Base-by-base conservation (phyloP, 2,888 invertebrate species). In the Sipha maydis region DNA sequence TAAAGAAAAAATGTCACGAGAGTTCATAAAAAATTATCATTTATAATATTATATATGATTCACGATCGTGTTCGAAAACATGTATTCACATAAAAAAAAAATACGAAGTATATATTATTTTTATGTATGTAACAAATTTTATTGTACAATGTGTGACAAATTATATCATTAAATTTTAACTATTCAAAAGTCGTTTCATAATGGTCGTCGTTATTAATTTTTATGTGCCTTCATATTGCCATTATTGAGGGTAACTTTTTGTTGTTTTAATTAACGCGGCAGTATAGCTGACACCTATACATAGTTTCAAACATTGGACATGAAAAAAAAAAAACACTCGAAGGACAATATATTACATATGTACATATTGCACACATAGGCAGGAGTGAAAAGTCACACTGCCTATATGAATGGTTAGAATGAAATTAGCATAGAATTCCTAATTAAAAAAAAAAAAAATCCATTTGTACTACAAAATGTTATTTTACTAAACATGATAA, bases 401-500 rank as follows among this genome's bases (percentile, higher is more conserved):
- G 34, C 11, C 28, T 56, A 28, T 28, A n/a, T 69, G 28, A 28
- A 56, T 19, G 31, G 17, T 61, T 75, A 83, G 56, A 38, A 83
- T 14, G 56, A 38, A 38, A 83, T 38, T 34, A 38, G 38, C 34
- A 11, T 34, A 25, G 80, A 34, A 28, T n/a, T 38, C 38, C 19
- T 83, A 83, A 83, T 83, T 83, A 56, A 83, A 73, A 71, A 71
- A 83, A 56, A 83, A 8, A 83, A 73, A 83, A 82, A 69, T 0
- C 38, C 34, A 61, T 75, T 56, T 75, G 83, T 83, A 75, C 38
- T 38, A 38, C 21, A 19, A 48, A 83, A 75, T 48, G n/a, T 83
- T 75, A 75, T 83, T 83, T 56, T 34, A n/a, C 73, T 54, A 56
- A 75, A 75, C 56, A 21, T 11, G 56, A 54, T 83, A 83, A 83